Percentiles rank a stretch among this genome's conserved stretches.
These are phyloP conservation scores for Drosophila watanabei DNA, from an alignment of 1,140 invertebrate species.

Conservation along the genomic window DNA sequence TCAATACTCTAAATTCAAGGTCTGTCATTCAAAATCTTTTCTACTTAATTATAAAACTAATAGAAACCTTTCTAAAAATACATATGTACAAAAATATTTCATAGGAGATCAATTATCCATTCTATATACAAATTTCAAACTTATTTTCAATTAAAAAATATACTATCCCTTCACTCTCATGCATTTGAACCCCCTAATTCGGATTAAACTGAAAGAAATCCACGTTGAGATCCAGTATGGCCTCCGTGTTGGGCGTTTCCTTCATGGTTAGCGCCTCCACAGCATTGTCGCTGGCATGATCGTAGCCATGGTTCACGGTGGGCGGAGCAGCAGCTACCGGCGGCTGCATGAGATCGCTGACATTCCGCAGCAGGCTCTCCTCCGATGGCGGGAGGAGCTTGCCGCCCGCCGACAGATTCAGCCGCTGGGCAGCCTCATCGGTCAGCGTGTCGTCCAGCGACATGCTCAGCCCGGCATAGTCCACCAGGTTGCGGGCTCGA, in stretches of 20 bases:
- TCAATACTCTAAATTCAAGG: neutral
- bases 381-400: slow-evolving; percentile 80
- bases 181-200: slow-evolving; percentile 35
- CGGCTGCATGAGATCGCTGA: slow-evolving; percentile 77
- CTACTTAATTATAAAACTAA: neutral
- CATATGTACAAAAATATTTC: neutral
- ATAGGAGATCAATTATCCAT: neutral
- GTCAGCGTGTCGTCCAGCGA: slow-evolving; percentile 81
- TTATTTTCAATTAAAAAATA: neutral
- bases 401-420: slow-evolving; percentile 80
- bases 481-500: slow-evolving; percentile 59
- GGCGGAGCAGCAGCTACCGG: slow-evolving; percentile 58
- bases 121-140: neutral
- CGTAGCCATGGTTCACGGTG: slow-evolving; percentile 67
- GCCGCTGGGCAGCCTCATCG: slow-evolving; percentile 79
- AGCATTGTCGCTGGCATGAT: slow-evolving; percentile 83
- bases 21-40: neutral
- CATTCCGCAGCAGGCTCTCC: slow-evolving; percentile 77
- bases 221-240: slow-evolving; percentile 75
- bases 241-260: slow-evolving; percentile 58
- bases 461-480: slow-evolving; percentile 77
- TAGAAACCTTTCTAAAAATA: neutral
- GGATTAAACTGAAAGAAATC: slow-evolving; percentile 83
- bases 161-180: neutral
- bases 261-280: slow-evolving; percentile 81